Base-by-base conservation (phyloP, 2,888 invertebrate species). In the Trichopoda pennipes region DNA sequence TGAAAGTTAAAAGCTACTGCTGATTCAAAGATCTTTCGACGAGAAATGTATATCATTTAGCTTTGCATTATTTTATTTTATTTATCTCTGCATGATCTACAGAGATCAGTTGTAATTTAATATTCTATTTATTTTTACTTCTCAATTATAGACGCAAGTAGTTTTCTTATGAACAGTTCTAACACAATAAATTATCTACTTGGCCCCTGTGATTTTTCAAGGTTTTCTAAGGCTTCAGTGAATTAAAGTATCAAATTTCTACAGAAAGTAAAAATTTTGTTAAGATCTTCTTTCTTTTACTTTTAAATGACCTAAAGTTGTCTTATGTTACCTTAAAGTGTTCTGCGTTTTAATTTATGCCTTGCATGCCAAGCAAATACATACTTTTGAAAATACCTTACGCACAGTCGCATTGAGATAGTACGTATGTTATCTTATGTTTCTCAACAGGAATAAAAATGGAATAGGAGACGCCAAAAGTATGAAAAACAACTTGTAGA, bases 201-300 rank as follows among this genome's bases (percentile, higher is more conserved):
- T 56, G 77, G 70, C 70, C 77, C 63, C 70, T 56, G 49, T 28
- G 44, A 49, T 63, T 47, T n/a, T 56, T 70, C 51, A 76, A 76
- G 77, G 77, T 63, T 77, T 49, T 77, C 70, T 70, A 77, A 64
- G 55, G 70, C 63, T 77, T 63, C 70, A 77, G n/a, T 49, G 55
- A 49, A 77, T 63, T 42, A 64, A 70, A 9, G 63, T 77, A 77
- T 77, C 49, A 56, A 56, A 63, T 77, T 58, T 70, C 77, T 32
- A 44, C 28, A 49, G 60, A 8, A 17, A 44, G 12, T 14, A 38
- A 7, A 76, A 49, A 19, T 60, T 10, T 61, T 44, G 3, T 21
- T 17, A 14, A 61, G 38, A 76, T 42, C 35, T 23, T 47, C n/a
- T 35, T 35, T 12, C 10, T 21, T 21, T n/a, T 14, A 6, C 12